Evolutionary conservation across 2,797 vertebrate genomes (phyloP).

Genomic region (Toxotes lorentzi): DNA sequence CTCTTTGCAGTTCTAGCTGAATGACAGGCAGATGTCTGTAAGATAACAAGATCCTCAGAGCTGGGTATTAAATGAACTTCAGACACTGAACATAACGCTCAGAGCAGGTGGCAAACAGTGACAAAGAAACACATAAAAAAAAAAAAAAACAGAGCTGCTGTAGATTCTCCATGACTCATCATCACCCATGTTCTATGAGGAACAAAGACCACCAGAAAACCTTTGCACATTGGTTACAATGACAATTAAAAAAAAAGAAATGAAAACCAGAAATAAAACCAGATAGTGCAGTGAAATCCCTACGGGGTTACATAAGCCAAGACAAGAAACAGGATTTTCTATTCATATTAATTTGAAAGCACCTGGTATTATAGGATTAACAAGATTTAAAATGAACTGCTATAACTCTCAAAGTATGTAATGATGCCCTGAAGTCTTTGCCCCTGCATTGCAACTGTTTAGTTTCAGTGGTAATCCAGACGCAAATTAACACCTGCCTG

Average conservation of each 20-base stretch:
- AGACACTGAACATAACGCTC: conserved; percentile 5
- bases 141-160: not conserved
- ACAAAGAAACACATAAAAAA: not conserved
- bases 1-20: conserved; percentile 37
- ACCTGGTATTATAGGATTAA: not conserved
- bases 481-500: not conserved
- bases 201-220: not conserved
- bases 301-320: not conserved
- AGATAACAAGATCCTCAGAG: conserved; percentile 27
- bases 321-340: not conserved
- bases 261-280: not conserved
- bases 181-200: not conserved
- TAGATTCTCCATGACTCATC: conserved; percentile 16
- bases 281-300: not conserved
- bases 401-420: not conserved
- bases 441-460: not conserved
- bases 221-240: not conserved
- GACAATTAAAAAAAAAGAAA: not conserved
- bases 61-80: conserved; percentile 17
- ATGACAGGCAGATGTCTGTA: conserved; percentile 44
- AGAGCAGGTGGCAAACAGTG: conserved; percentile 11
- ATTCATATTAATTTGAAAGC: not conserved
- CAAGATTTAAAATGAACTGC: not conserved
- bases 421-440: not conserved
- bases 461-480: not conserved